Percentiles rank a stretch among this genome's conserved stretches.
These are phyloP conservation scores for Agonopterix alstromeriana DNA, from an alignment of 2,888 invertebrate genomes.

Conservation along the genomic window DNA sequence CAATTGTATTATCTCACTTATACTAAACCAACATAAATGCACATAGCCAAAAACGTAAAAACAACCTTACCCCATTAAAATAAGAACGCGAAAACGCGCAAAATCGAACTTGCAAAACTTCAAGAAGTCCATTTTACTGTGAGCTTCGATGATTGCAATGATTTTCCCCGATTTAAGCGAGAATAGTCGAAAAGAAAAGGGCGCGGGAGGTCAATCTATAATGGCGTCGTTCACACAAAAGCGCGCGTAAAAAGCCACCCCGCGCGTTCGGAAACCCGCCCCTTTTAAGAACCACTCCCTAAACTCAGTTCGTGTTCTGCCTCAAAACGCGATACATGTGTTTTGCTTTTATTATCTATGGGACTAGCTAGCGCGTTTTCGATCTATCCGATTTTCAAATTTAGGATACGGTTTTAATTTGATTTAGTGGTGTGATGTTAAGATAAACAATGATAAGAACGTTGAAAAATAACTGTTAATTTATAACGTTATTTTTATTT, in stretches of 20 bases:
- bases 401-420: conserved; percentile 12
- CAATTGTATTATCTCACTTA: conserved; percentile 17
- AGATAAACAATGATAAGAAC: not conserved
- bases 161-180: not conserved
- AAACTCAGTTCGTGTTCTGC: conserved; percentile 41
- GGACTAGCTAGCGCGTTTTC: conserved; percentile 8
- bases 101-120: conserved; percentile 34
- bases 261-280: conserved; percentile 43
- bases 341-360: conserved; percentile 4
- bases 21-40: conserved; percentile 10
- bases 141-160: conserved; percentile 17
- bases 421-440: conserved; percentile 7
- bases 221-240: conserved; percentile 45
- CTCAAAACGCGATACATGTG: conserved; percentile 29
- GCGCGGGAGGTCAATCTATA: conserved; percentile 29
- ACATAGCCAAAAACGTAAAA: conserved; percentile 10
- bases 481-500: not conserved
- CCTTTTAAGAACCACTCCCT: conserved; percentile 63
- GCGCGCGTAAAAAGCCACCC: conserved; percentile 62
- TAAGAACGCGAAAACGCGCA: conserved; percentile 16
- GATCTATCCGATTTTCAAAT: conserved; percentile 14
- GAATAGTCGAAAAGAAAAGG: conserved; percentile 14
- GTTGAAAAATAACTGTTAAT: not conserved
- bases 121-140: conserved; percentile 27
- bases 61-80: conserved; percentile 7